Conservation (phyloP, 2,113 vertebrate genomes). For the Cyphomyrus discorhynchus region DNA sequence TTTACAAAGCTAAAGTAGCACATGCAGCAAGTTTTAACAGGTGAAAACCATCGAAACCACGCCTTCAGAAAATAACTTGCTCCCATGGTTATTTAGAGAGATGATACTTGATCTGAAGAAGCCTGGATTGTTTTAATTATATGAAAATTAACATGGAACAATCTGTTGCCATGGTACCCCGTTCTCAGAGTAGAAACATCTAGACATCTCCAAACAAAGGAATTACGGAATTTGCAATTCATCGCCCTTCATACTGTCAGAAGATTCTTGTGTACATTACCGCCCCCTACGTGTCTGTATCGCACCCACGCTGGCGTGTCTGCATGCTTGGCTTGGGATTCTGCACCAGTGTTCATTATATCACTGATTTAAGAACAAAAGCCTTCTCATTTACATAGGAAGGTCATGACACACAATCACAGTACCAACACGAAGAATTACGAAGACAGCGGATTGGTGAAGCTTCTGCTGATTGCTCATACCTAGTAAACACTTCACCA, state of each 20-base stretch:
- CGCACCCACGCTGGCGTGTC: background rate
- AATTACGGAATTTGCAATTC: background rate
- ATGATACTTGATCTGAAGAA: constrained; percentile 1
- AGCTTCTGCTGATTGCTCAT: background rate
- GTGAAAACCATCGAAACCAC: background rate
- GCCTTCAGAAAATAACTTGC: background rate
- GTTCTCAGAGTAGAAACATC: background rate
- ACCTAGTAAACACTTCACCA: background rate
- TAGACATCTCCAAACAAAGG: constrained; percentile 1
- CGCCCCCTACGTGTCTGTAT: background rate
- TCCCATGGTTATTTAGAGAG: background rate
- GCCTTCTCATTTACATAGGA: background rate
- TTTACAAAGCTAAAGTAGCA: background rate
- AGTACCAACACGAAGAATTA: background rate
- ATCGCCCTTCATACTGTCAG: background rate
- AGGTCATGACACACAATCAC: background rate
- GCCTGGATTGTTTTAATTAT: background rate
- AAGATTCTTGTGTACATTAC: background rate
- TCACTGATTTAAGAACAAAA: background rate
- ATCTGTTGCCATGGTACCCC: background rate
- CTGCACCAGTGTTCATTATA: background rate
- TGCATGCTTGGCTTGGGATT: background rate
- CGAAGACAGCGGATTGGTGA: background rate
- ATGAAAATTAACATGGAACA: background rate
- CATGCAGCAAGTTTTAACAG: background rate